phyloP scores from a whole-genome alignment of 53 echinoderm and acorn worm genomes.

The Apostichopus leukothele region DNA sequence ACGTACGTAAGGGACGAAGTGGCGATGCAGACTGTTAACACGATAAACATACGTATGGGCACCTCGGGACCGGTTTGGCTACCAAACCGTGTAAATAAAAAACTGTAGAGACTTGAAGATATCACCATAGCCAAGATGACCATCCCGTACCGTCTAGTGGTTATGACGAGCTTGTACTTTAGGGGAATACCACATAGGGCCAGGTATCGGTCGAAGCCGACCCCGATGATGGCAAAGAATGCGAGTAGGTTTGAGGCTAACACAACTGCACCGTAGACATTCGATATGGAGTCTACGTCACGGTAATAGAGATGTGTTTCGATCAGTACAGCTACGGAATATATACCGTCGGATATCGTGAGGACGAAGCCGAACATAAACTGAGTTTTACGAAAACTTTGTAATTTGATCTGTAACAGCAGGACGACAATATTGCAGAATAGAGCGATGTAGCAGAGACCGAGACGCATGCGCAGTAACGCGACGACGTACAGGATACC shows the following conservation, averaged over 20 bases:
- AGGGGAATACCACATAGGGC: conserved; percentile 18
- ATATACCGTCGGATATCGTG: not conserved
- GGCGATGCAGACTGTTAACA: not conserved
- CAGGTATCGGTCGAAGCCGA: conserved; percentile 18
- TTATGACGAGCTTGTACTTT: conserved; percentile 15
- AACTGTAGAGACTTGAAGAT: not conserved
- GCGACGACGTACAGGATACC: not conserved
- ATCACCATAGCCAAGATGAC: not conserved
- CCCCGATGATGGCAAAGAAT: not conserved
- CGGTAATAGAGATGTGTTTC: conserved; percentile 12
- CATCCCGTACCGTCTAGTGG: conserved; percentile 3
- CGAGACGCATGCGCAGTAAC: not conserved
- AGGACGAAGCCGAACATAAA: conserved; percentile 21
- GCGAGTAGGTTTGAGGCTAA: not conserved
- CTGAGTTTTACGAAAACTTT: conserved; percentile 22
- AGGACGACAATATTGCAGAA: not conserved
- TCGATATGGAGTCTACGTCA: not conserved
- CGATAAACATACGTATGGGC: not conserved
- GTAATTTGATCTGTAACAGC: not conserved
- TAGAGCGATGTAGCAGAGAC: conserved; percentile 15
- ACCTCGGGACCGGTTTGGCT: too few relatives aligned
- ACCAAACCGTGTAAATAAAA: not conserved
- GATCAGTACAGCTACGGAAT: not conserved
- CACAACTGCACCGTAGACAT: not conserved
- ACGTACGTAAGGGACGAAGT: not conserved